Conservation (phyloP, 2,797 vertebrate genomes). For the Gymnothorax javanicus region DNA sequence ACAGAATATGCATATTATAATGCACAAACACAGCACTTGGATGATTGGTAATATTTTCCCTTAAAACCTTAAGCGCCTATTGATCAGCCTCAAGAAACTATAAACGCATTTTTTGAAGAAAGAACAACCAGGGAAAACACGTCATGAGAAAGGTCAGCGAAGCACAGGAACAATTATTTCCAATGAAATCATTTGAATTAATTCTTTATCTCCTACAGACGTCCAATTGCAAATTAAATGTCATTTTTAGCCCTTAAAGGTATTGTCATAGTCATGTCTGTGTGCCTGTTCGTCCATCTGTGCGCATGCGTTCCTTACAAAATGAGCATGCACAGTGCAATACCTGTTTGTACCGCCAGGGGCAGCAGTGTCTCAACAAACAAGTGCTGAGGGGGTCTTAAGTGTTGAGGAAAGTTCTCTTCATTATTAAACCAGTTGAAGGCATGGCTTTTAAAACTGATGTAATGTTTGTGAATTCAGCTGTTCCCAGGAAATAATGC, state of each 20-base stretch:
- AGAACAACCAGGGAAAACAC: background rate
- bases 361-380: no score
- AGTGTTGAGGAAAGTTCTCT: background rate
- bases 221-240: background rate
- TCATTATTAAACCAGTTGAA: background rate
- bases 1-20: background rate
- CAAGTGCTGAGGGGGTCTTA: no score
- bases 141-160: background rate
- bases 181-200: background rate
- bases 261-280: no score
- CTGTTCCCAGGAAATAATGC: background rate
- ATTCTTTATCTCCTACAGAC: background rate
- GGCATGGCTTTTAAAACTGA: background rate
- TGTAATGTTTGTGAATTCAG: conserved; percentile 2
- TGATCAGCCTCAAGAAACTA: background rate
- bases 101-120: background rate
- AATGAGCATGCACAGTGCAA: no score
- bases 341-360: no score
- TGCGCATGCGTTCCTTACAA: no score
- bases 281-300: no score
- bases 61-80: background rate
- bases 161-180: background rate
- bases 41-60: background rate
- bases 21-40: background rate
- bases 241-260: no score